These are phyloP conservation scores for Sitophilus oryzae DNA, from an alignment of 1,140 invertebrate species.

Conservation along the genomic window DNA sequence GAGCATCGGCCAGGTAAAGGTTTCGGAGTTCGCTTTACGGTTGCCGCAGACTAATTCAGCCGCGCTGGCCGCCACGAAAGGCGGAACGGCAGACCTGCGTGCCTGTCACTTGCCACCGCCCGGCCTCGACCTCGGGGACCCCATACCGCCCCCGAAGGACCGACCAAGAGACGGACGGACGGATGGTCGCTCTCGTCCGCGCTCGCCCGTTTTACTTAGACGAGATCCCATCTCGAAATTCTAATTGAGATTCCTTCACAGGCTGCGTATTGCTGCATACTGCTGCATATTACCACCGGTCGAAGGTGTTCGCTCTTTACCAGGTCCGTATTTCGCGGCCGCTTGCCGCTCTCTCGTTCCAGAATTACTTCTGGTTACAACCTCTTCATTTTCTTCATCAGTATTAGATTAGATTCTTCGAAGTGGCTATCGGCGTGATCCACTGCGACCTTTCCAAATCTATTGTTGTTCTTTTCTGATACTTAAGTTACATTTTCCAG, in stretches of 20 bases:
- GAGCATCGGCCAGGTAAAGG: slow-evolving; percentile 33
- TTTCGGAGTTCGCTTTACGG: slow-evolving; percentile 28
- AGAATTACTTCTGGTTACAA: too few species aligned
- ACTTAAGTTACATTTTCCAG: too few species aligned
- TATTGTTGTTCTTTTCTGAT: too few species aligned
- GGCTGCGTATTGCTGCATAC: slow-evolving; percentile 22
- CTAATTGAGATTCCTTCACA: slow-evolving; percentile 40
- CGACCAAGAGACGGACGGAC: too few species aligned
- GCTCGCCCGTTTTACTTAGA: slow-evolving; percentile 36
- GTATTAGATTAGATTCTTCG: too few species aligned
- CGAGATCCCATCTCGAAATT: slow-evolving; percentile 37
- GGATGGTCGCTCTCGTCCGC: slow-evolving; percentile 30
- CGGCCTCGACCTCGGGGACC: slow-evolving; percentile 36
- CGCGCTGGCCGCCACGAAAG: slow-evolving; percentile 36
- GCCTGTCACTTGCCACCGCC: slow-evolving; percentile 40
- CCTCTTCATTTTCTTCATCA: too few species aligned
- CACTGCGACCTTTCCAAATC: too few species aligned
- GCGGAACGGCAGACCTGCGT: slow-evolving; percentile 38
- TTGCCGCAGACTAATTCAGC: slow-evolving; percentile 39
- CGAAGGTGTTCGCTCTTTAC: too few species aligned
- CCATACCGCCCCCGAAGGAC: slow-evolving; percentile 36
- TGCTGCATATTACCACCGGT: slow-evolving; percentile 14
- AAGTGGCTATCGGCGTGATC: too few species aligned
- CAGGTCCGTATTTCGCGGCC: slow-evolving; percentile 7
- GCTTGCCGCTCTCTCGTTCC: too few species aligned